phyloP scores from a whole-genome alignment of 2,888 invertebrate species.

The Macrosiphum euphorbiae region DNA sequence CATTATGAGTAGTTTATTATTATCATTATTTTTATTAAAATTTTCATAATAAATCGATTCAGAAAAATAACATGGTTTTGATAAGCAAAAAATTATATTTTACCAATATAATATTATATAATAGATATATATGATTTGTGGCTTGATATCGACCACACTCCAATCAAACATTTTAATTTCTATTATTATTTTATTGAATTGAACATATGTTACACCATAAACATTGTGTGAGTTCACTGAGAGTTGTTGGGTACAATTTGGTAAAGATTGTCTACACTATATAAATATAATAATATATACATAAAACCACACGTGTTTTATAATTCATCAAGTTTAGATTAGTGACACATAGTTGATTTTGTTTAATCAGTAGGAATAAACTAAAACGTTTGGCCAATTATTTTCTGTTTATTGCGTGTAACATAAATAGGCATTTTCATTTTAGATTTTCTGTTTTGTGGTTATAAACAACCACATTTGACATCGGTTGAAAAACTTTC shows the following conservation, averaged over 20 bases:
- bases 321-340: slow-evolving; percentile 27
- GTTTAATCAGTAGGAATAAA: slow-evolving; percentile 31
- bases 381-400: slow-evolving; percentile 20
- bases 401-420: slow-evolving; percentile 20
- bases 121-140: background rate
- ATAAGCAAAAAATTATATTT: background rate
- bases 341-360: slow-evolving; percentile 36
- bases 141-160: background rate
- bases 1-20: background rate
- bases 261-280: background rate
- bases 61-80: background rate
- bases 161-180: background rate
- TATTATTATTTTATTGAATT: background rate
- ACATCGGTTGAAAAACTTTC: background rate
- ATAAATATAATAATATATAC: background rate
- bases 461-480: slow-evolving; percentile 41
- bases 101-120: no score
- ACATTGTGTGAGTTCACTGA: background rate
- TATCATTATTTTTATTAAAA: no score
- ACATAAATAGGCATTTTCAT: slow-evolving; percentile 44
- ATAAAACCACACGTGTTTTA: background rate
- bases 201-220: background rate
- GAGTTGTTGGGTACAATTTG: background rate
- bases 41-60: background rate
- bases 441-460: slow-evolving; percentile 39